Evolutionary conservation across 1,140 invertebrate genomes (phyloP), one percentile per base, ranked within the genome.

Genomic region (Panulirus ornatus): DNA sequence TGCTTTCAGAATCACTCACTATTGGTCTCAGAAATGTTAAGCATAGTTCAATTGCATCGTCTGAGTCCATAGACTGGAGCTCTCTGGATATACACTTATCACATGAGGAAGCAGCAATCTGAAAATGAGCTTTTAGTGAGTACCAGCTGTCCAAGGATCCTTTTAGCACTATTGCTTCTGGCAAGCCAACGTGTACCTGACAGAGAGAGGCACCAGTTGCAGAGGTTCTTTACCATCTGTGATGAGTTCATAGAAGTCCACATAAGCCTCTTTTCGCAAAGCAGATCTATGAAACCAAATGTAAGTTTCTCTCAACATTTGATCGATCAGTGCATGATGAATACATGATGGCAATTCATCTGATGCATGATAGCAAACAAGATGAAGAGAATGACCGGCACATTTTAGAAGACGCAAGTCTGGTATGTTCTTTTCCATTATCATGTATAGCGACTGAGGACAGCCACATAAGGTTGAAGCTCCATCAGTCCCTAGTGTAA

Each of bases 401-500:
- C 71, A 86, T 75, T 86, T 86, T 6, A 84, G 22, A 63, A 84
- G 40, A 14, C 38, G 54, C 38, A 58, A 27, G 38, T 78, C 34
- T 54, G 71, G 63, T 34, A 71, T 51, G 34, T 78, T 47, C 30
- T n/a, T n/a, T n/a, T n/a, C n/a, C n/a, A n/a, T n/a, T n/a, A n/a
- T n/a, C n/a, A n/a, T n/a, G n/a, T n/a, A n/a, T n/a, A n/a, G n/a
- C n/a, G n/a, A n/a, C n/a, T n/a, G n/a, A n/a, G 36, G 84, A 54
- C 47, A 54, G 27, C 70, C 84, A 78, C 84, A 76, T n/a, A 86
- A 47, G 30, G 76, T 76, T 76, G 27, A 76, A 38, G 84, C 71
- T 86, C 84, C 84, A 86, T 76, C 73, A 75, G 47, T 78, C 11
- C 84, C n/a, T n/a, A n/a, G n/a, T n/a, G n/a, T n/a, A 75, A 86